Base-by-base conservation (phyloP, 2,113 vertebrate species). In the Plotosus lineatus region DNA sequence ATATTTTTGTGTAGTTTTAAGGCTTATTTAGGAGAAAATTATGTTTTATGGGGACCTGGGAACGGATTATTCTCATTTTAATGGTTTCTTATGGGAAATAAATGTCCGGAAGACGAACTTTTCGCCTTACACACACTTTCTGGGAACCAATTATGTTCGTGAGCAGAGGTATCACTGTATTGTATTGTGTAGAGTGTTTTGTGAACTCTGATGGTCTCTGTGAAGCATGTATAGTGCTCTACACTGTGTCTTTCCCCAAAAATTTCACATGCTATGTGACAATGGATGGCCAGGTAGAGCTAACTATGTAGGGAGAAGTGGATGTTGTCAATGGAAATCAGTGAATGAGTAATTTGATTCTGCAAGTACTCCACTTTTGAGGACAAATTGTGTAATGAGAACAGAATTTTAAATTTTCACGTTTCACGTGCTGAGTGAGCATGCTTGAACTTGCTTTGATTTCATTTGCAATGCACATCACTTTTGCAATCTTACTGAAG, bases 371-470 rank as follows among this genome's bases (percentile, higher is more conserved):
- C 71, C 36, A 9, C 26, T 38, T 78, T 71, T 23, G 71, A 72
- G 63, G 58, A 87, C 74, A 82, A 82, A 82, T 82, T 84, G 68
- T 58, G 69, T 71, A 75, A 82, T 58, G 44, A 77, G 68, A 58
- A 46, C 42, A 56, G 76, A 75, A 79, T 82, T 69, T 76, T 38
- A 69, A 36, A 82, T 85, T 79, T 78, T 71, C 17, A 5, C 75
- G 23, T 82, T 63, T 80, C 68, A 77, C 72, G 46, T 74, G 65
- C 60, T 77, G 73, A 75, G 61, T 26, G 63, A 81, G 63, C 55
- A 56, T 84, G 81, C 46, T 77, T 78, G 10, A 66, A 75, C 38
- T 82, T 68, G 75, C 65, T 85, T 84, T 83, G 87, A 82, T 83
- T 81, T 80, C 19, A 82, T 84, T 84, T 76, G 71, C 56, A 82